phyloP scores from a whole-genome alignment of 2,888 invertebrate species.

The Drosophila picticornis region DNA sequence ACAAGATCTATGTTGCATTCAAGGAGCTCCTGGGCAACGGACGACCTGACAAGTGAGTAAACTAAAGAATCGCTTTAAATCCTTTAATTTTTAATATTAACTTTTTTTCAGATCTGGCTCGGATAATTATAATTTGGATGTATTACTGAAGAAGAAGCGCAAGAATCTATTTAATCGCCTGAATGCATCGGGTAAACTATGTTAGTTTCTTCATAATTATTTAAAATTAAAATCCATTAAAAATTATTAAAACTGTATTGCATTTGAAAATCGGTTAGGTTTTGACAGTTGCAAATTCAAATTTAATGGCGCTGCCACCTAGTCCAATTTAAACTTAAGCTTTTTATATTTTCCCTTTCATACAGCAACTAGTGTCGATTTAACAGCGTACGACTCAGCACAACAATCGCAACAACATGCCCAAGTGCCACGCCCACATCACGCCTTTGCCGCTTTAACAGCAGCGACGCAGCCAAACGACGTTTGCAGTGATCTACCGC shows the following conservation, averaged over 20 bases:
- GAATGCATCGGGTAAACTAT: slow-evolving; percentile 80
- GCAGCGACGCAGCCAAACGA: slow-evolving; percentile 60
- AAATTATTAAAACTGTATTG: neutral
- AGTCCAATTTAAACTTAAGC: neutral
- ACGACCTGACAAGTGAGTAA: slow-evolving; percentile 83
- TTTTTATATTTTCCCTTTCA: neutral
- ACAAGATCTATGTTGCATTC: slow-evolving; percentile 84
- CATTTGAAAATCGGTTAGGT: neutral
- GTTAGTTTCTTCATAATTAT: neutral
- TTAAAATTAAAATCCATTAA: neutral
- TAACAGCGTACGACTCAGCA: slow-evolving; percentile 56
- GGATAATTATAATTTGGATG: slow-evolving; percentile 84
- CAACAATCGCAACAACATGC: slow-evolving; percentile 27
- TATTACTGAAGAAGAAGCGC: slow-evolving; percentile 84
- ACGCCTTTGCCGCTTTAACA: slow-evolving; percentile 66
- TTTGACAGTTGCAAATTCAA: neutral
- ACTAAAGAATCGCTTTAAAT: neutral
- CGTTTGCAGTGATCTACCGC: slow-evolving; percentile 63
- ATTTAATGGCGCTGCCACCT: neutral
- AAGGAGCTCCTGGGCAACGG: slow-evolving; percentile 84
- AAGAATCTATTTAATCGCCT: slow-evolving; percentile 84
- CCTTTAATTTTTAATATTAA: neutral
- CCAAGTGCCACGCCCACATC: slow-evolving; percentile 61
- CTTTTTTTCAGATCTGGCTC: slow-evolving; percentile 65
- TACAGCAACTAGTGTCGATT: slow-evolving; percentile 61